Base-by-base conservation (phyloP, 2,113 vertebrate genomes). In the Mystacornis crossleyi region DNA sequence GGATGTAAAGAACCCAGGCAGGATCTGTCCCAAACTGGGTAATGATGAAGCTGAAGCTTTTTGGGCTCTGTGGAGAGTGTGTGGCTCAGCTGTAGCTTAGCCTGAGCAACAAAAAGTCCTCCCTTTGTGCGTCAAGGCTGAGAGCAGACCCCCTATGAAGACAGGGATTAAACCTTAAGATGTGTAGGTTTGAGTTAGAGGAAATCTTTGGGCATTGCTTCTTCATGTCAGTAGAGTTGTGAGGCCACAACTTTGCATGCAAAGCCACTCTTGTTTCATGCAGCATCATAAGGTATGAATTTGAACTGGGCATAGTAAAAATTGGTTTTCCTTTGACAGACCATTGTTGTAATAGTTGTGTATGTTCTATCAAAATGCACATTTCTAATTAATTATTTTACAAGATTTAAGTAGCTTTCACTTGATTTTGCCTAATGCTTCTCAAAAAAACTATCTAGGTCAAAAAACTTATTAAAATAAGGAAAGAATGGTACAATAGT, bases 181-280 rank as follows among this genome's bases (percentile, higher is more conserved):
- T 53, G 21, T 8, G 36, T 18, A 29, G 55, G 20, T n/a, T 31
- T 70, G 38, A 60, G 45, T 53, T 5, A 5, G 28, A 26, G 19
- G 60, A 82, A 47, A 17, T 20, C 43, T 89, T 33, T 78, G 18
- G 28, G 14, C 20, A 19, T 38, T 74, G 34, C 18, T 25, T 40
- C 4, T 17, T 77, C 0, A 0, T 43, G 28, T 34, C n/a, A 21
- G 28, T 42, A 23, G 58, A 66, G 42, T 14, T 80, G 48, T 5
- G 15, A 34, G 65, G 23, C 40, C 47, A 14, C 60, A 50, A 1
- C 12, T 6, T 51, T 33, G 81, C 54, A 20, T 0, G 2, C 3
- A 11, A 88, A 94, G 50, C 12, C 9, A 6, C 42, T 58, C 9
- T 54, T 1, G 0, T 80, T 3, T 60, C 29, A 8, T 36, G 25